Evolutionary conservation across 2,113 vertebrate species (phyloP).

Genomic region (Pelusios castaneus): DNA sequence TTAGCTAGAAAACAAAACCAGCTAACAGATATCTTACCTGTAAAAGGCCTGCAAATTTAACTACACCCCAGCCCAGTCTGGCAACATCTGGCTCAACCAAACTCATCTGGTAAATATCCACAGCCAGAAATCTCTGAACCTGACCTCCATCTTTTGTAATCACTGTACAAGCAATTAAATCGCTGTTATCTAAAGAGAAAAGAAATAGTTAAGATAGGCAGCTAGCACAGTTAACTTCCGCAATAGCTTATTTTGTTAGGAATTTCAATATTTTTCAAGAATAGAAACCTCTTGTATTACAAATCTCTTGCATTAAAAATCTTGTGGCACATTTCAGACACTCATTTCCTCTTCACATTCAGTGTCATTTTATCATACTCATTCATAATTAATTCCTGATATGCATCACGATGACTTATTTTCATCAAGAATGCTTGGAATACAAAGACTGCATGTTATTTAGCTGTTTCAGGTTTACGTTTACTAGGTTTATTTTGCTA

Average conservation of each 20-base stretch:
- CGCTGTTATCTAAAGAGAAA: conserved; percentile 90
- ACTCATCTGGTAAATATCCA: conserved; percentile 98
- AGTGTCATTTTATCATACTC: not conserved
- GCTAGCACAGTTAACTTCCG: not conserved
- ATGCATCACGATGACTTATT: not conserved
- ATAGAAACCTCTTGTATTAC: too few relatives aligned
- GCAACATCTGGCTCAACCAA: conserved; percentile 95
- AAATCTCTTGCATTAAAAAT: not conserved
- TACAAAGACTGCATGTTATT: not conserved
- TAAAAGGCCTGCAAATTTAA: conserved; percentile 96
- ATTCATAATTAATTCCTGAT: not conserved
- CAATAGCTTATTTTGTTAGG: not conserved
- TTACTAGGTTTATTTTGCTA: not conserved
- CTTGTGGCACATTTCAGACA: not conserved
- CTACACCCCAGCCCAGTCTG: conserved; percentile 96
- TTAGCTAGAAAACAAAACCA: not conserved
- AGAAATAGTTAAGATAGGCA: not conserved
- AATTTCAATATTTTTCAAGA: not conserved
- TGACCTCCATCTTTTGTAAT: conserved; percentile 92
- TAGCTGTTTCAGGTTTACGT: accelerated
- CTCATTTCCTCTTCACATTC: not conserved
- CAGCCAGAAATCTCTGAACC: conserved; percentile 94
- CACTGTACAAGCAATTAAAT: conserved; percentile 96
- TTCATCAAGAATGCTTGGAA: not conserved
- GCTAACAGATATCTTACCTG: conserved; percentile 78